phyloP scores from a whole-genome alignment of 2,113 vertebrate genomes.

The Apeltes quadracus region DNA sequence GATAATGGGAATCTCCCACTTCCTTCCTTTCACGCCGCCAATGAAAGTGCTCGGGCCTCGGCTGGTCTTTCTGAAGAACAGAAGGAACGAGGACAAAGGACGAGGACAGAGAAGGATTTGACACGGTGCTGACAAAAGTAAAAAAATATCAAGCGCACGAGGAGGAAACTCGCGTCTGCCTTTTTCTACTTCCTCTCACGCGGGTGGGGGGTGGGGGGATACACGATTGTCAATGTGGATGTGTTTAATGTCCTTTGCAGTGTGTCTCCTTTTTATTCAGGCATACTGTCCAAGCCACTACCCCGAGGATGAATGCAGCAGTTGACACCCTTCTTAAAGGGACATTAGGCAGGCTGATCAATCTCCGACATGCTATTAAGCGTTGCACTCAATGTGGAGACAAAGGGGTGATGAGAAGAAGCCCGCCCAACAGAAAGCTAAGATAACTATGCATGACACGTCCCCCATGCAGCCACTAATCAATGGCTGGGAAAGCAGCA shows the following conservation, averaged over 20 bases:
- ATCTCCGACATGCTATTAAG: background rate
- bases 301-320: background rate
- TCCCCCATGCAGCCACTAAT: conserved; percentile 30
- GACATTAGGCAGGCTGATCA: background rate
- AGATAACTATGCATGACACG: conserved; percentile 40
- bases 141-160: background rate
- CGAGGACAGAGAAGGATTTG: conserved; percentile 1
- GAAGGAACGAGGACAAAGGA: background rate
- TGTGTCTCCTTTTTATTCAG: conserved; percentile 6
- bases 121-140: background rate
- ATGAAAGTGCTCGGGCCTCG: conserved; percentile 6
- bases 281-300: background rate
- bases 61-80: background rate
- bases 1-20: conserved; percentile 51
- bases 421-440: conserved; percentile 9
- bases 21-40: conserved; percentile 32
- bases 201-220: too few species aligned
- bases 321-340: background rate
- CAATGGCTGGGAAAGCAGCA: conserved; percentile 36
- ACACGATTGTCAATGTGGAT: too few species aligned
- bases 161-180: background rate
- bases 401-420: conserved; percentile 3
- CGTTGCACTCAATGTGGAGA: background rate
- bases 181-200: background rate
- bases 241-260: too few species aligned